A percentile compares a stretch with the other conserved stretches of the same genome.
Evolutionary conservation across 2,113 vertebrate species (phyloP).

Genomic region (Istiophorus platypterus): DNA sequence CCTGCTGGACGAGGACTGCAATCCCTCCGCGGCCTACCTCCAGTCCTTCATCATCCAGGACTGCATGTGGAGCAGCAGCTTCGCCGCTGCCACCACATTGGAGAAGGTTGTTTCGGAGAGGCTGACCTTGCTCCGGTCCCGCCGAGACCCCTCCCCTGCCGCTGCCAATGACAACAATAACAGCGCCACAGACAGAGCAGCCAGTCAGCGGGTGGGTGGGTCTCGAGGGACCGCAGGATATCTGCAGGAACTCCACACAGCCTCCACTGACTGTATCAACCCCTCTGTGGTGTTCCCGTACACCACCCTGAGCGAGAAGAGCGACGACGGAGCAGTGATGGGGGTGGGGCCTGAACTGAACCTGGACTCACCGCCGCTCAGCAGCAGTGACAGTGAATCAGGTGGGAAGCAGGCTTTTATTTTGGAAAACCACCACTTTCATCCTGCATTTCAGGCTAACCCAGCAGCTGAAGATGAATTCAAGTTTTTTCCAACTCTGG

Average conservation of each 20-base stretch:
- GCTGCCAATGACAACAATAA: neutral
- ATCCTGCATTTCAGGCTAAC: too few relatives aligned
- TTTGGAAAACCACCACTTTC: neutral
- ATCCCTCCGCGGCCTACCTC: constrained; percentile 85
- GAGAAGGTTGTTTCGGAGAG: constrained; percentile 91
- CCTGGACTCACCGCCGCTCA: constrained; percentile 85
- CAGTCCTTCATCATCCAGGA: constrained; percentile 96
- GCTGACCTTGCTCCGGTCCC: constrained; percentile 88
- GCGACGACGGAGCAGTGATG: neutral
- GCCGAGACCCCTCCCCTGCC: neutral
- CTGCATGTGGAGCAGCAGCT: constrained; percentile 96
- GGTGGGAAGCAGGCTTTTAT: constrained; percentile 80
- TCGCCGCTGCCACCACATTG: constrained; percentile 89
- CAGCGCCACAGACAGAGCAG: neutral
- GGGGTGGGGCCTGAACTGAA: neutral
- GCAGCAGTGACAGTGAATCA: constrained; percentile 86
- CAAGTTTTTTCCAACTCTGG: too few relatives aligned
- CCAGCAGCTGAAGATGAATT: too few relatives aligned
- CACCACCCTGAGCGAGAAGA: constrained; percentile 79
- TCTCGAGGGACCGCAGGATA: constrained; percentile 66
- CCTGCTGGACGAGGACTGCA: constrained; percentile 89
- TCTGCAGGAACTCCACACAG: constrained; percentile 88
- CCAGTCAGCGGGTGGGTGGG: neutral
- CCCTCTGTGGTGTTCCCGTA: constrained; percentile 91
- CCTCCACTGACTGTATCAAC: constrained; percentile 89